Base-by-base conservation (phyloP, 2,888 invertebrate species). In the Andrena marginata region DNA sequence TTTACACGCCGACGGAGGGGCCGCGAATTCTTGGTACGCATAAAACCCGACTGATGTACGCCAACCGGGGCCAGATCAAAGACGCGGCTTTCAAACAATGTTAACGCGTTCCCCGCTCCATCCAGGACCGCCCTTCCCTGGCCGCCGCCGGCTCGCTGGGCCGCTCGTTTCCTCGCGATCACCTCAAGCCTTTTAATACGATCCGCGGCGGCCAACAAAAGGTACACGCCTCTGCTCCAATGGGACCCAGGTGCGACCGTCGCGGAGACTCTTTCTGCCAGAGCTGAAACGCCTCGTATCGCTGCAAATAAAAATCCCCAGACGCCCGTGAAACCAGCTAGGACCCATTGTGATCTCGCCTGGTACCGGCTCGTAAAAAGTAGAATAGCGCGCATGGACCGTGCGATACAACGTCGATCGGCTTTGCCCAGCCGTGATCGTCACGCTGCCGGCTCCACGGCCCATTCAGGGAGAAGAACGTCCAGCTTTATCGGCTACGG, bases 21-120 rank as follows among this genome's bases (percentile, higher is more conserved):
- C 77, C 64, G 77, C 75, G 79, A 82, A 90, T 92, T 92, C 91
- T 86, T 82, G 88, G 91, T 91, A 92, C 80, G 89, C 91, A 91
- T 93, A 92, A 93, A 93, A 91, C 89, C 84, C 86, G 85, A 87
- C 87, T 92, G 93, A 93, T 92, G 93, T 91, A 91, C 91, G 90
- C 91, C 92, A 91, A 91, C 88, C 90, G 89, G 88, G 86, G 85
- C 85, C 91, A 92, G 93, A 93, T 93, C 93, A 93, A 93, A 93
- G 93, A 92, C 91, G 91, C 91, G 90, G 90, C 92, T 94, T 94
- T 92, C 93, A 93, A 93, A 94, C 94, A 94, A 93, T 93, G 93
- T 93, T 93, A 92, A 91, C 90, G 88, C 82, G 86, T 86, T 81
- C 84, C 85, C 63, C 84, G 63, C 67, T 49, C 60, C 20, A 33